Base-by-base conservation (phyloP, 2,888 invertebrate genomes). In the Drosophila fulvimacula region DNA sequence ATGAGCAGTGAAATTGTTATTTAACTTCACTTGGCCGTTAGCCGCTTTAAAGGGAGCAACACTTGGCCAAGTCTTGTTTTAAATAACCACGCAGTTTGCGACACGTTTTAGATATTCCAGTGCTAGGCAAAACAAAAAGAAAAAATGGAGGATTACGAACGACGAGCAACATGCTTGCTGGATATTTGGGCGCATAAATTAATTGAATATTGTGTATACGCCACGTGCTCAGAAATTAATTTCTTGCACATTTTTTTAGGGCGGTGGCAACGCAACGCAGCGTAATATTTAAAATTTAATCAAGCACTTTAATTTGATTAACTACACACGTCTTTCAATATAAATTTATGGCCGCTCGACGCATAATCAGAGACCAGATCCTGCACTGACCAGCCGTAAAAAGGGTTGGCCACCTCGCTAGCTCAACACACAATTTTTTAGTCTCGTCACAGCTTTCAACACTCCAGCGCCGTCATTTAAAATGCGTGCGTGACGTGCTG, bases 1-100 rank as follows among this genome's bases (percentile, higher is more conserved):
- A 88, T 90, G 88, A 90, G 90, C 88, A 90, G 90, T 90, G 88
- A 88, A 88, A 88, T 90, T 88, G 88, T 90, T 88, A 90, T 89
- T 90, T 88, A 88, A 88, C 88, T 83, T 88, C 70, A 72, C 76
- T 83, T 88, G 78, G 67, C 74, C 83, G 74, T 88, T 90, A 80
- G 81, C 76, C 76, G 81, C 72, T 68, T 90, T 90, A 89, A 86
- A 88, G 69, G 74, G 56, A 44, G 77, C 82, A 74, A 56, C 73
- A 73, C 71, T 89, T 81, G 70, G 65, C 62, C 53, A 39, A 48
- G 51, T 38, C 53, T 27, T 57, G 60, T 56, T 62, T 67, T 73
- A 68, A 76, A 69, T 81, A 79, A 67, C 65, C 69, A 17, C 52
- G 71, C 69, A 72, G 74, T 89, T 85, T 73, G 78, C 67, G 87